phyloP scores from a whole-genome alignment of 2,113 vertebrate species.

The Mungos mungo region DNA sequence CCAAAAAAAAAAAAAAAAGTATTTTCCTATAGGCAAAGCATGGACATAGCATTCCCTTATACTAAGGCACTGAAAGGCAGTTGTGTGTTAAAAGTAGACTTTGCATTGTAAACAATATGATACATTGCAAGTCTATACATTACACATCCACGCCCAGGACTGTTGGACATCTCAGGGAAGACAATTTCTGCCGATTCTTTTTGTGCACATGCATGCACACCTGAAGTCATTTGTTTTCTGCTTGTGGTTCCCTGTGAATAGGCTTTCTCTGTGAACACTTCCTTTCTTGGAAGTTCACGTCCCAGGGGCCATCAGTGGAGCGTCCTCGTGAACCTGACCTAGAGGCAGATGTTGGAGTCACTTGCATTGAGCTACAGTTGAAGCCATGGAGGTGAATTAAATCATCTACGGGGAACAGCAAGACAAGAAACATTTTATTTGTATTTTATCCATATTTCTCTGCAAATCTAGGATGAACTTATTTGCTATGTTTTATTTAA shows the following conservation, averaged over 20 bases:
- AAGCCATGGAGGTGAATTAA: not conserved
- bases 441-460: not conserved
- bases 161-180: rapidly evolving
- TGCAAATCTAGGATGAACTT: not conserved
- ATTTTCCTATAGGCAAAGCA: constrained; percentile 58
- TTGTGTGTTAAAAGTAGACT: not conserved
- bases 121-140: rapidly evolving
- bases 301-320: not conserved
- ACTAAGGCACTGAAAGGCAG: not conserved
- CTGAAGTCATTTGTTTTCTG: not conserved
- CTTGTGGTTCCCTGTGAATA: not conserved
- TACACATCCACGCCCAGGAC: rapidly evolving
- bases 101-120: not conserved
- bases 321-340: not conserved
- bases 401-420: not conserved
- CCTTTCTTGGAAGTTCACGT: not conserved
- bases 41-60: not conserved
- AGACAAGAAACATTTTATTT: not conserved
- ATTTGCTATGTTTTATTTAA: not conserved
- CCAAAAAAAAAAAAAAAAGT: too few relatives aligned
- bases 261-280: not conserved
- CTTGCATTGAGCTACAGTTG: not conserved
- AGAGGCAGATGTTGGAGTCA: not conserved
- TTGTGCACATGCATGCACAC: rapidly evolving
- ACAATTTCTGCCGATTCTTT: not conserved